These are phyloP conservation scores for Sebastiscus tertius DNA, from an alignment of 2,797 vertebrate species.

Conservation along the genomic window DNA sequence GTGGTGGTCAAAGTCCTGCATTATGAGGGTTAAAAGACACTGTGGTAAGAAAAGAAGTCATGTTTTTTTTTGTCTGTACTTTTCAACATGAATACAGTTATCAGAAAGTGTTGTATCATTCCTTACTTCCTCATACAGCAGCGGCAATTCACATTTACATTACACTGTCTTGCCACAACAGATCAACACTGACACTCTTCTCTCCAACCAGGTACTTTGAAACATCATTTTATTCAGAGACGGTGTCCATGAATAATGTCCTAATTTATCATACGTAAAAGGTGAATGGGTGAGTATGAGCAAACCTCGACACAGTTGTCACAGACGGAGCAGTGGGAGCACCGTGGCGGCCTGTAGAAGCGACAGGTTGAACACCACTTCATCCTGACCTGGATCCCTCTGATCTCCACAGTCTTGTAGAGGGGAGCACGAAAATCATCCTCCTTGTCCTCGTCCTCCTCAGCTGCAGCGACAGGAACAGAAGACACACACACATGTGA, in stretches of 20 bases:
- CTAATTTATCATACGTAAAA: background rate
- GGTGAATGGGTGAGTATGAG: background rate
- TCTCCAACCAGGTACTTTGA: background rate
- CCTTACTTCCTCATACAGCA: background rate
- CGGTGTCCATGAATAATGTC: background rate
- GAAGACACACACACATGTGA: background rate
- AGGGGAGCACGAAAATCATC: constrained; percentile 96
- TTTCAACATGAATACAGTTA: background rate
- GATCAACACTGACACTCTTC: background rate
- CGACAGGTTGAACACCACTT: constrained; percentile 98
- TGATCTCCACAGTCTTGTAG: constrained; percentile 97
- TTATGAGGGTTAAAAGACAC: background rate
- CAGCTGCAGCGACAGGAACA: constrained; percentile 79
- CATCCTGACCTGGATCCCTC: constrained; percentile 97
- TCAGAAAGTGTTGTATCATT: background rate
- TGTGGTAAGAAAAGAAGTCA: background rate
- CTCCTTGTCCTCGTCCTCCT: constrained; percentile 97
- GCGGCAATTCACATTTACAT: background rate
- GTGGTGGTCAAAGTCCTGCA: constrained; percentile 98
- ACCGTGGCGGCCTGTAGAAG: constrained; percentile 95
- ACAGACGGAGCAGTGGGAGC: constrained; percentile 97
- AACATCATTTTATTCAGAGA: background rate
- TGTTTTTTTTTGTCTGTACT: background rate
- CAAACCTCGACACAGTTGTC: constrained; percentile 98
- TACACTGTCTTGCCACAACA: background rate